Base-by-base conservation (phyloP, 2,113 vertebrate genomes). In the Tiliqua scincoides region DNA sequence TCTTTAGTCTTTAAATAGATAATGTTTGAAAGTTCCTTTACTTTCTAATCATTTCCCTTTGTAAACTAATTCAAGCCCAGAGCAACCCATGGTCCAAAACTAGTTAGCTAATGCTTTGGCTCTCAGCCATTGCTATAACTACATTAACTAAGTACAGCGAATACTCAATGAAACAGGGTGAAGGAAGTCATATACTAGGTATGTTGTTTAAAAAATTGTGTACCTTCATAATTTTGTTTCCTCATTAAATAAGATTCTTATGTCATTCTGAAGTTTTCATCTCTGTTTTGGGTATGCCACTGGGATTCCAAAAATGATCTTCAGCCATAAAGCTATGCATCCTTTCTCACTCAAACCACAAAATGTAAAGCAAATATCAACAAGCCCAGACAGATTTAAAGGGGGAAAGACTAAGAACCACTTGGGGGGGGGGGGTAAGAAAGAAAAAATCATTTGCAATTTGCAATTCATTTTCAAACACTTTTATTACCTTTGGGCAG, bases 291-390 rank as follows among this genome's bases (percentile, higher is more conserved):
- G 74, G 75, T n/a, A 23, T 77, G 15, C 40, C 57, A 67, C 25
- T 14, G 74, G 25, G 25, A 18, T 68, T 57, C 32, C 52, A 77
- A 67, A 62, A 85, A 77, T 40, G 70, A 35, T 30, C 9, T 48
- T 21, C 67, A n/a, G 32, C 43, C 87, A 91, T 81, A 75, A 89
- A 93, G 83, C 87, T 89, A 92, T 84, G 91, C 87, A 90, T 90
- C 85, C 10, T 79, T 65, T n/a, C 90, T 91, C 90, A 85, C 78
- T 87, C 85, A 90, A 89, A 65, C 82, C 82, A 2, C 11, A 85
- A 2, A 72, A 37, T 88, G 43, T 90, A 93, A 89, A 71, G 81
- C 65, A 91, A 94, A 93, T 88, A 81, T 85, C 67, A 93, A 89
- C 85, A 90, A 91, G 85, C 79, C 86, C 67, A 88, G 12, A 11